Base-by-base conservation (phyloP, 2,888 invertebrate genomes). In the Catonia carolina region DNA sequence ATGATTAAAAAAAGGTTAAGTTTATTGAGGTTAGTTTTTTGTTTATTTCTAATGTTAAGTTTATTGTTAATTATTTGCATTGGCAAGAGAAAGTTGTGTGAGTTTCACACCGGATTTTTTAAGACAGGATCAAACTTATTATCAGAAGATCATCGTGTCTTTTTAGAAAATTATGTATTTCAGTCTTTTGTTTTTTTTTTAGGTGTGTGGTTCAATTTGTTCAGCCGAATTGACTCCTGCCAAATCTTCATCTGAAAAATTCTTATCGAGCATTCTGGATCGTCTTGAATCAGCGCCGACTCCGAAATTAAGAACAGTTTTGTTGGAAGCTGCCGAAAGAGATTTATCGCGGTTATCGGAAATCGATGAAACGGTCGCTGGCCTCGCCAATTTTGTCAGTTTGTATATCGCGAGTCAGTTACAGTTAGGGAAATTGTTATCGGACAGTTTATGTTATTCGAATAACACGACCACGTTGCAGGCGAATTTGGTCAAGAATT, bases 211-310 rank as follows among this genome's bases (percentile, higher is more conserved):
- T 6, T 27, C 27, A 27, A 4, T 27, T 27, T 20, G 20, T 17
- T 48, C 59, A 2, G 42, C 51, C 17, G 64, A 65, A 33, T 53
- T 66, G 42, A 62, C 59, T 45, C 59, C 63, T 1, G 63, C 66
- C 2, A 58, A 63, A 18, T 66, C 66, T 10, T 59, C 60, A n/a
- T 82, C 85, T 18, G 75, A 82, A 8, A 78, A 81, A 63, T 89
- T 89, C 73, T 77, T 90, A 61, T 83, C 84, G 67, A 82, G 82
- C 37, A 84, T 89, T 65, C 77, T 89, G 51, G 77, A 78, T 37
- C 85, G 86, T 67, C 80, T 88, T 49, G 85, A 86, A 69, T 82
- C 83, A 66, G 78, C 80, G 68, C 56, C 70, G 69, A 20, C 75
- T 72, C 55, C 69, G 68, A 71, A 74, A 53, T 78, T 82, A 20